A percentile compares a stretch with the other conserved stretches of the same genome.
These are phyloP conservation scores for Thunnus maccoyii DNA, from an alignment of 2,113 vertebrate species.

Conservation along the genomic window DNA sequence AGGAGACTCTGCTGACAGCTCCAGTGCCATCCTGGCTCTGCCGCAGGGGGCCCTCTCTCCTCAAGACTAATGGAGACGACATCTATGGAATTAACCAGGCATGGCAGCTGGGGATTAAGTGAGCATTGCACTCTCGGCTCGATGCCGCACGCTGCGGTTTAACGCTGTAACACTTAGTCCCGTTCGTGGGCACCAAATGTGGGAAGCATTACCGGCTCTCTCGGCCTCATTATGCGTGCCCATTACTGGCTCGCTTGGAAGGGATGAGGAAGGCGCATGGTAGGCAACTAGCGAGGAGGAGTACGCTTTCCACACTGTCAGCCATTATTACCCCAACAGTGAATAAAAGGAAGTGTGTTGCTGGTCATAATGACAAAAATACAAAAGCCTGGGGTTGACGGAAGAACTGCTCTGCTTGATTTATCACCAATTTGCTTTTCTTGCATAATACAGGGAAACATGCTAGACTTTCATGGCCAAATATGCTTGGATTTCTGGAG, in stretches of 20 bases:
- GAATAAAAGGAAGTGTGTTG: conserved; percentile 25
- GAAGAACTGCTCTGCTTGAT: neutral
- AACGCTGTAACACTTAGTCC: conserved; percentile 66
- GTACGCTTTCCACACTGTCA: conserved; percentile 69
- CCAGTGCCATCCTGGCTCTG: conserved; percentile 55
- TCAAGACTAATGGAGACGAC: conserved; percentile 60
- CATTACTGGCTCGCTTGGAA: conserved; percentile 60
- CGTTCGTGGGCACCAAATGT: conserved; percentile 72
- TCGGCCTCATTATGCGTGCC: conserved; percentile 46
- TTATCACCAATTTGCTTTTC: conserved; percentile 12
- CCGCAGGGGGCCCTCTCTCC: conserved; percentile 4
- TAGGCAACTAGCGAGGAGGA: conserved; percentile 25
- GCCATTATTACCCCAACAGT: conserved; percentile 53
- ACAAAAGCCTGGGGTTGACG: conserved; percentile 16
- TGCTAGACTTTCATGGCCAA: neutral
- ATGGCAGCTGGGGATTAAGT: conserved; percentile 70
- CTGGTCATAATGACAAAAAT: conserved; percentile 32
- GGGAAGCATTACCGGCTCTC: conserved; percentile 72
- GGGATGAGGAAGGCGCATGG: conserved; percentile 49
- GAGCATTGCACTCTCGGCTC: conserved; percentile 57
- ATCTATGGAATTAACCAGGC: conserved; percentile 64
- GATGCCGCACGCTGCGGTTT: conserved; percentile 63
- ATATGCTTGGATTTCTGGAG: neutral
- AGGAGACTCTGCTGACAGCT: conserved; percentile 60
- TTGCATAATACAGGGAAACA: conserved; percentile 18